Evolutionary conservation across 2,797 vertebrate genomes (phyloP).

Genomic region (Amblyopsis hoosieri): DNA sequence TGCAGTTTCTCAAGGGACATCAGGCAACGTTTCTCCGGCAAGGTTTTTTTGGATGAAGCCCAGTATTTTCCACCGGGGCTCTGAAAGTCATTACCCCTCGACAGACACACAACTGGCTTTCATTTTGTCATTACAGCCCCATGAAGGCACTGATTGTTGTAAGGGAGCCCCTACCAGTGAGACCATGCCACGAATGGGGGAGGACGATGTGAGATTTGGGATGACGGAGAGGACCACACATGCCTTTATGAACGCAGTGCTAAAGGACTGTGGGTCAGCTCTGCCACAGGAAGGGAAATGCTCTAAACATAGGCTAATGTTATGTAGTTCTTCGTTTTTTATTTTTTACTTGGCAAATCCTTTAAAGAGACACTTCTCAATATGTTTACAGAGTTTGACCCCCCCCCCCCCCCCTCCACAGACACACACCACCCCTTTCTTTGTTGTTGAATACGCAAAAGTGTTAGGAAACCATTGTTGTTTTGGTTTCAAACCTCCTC

Average conservation of each 20-base stretch:
- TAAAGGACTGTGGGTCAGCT: conserved; percentile 40
- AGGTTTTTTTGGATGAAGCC: conserved; percentile 44
- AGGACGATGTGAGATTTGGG: conserved; percentile 8
- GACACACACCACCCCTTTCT: too few species aligned
- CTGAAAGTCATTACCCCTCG: conserved; percentile 70
- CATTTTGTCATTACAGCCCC: conserved; percentile 66
- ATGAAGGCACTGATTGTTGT: conserved; percentile 66
- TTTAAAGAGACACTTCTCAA: too few species aligned
- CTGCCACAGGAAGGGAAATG: conserved; percentile 13
- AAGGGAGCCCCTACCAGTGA: conserved; percentile 51
- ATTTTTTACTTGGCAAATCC: too few species aligned
- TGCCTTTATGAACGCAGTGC: conserved; percentile 49
- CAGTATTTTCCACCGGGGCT: conserved; percentile 58
- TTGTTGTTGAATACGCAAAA: too few species aligned
- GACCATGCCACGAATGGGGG: conserved; percentile 51
- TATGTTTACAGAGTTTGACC: too few species aligned
- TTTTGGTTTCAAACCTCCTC: too few species aligned
- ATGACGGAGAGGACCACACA: conserved; percentile 58
- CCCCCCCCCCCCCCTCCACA: too few species aligned
- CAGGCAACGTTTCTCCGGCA: conserved; percentile 29
- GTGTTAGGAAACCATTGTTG: too few species aligned
- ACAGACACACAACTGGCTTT: conserved; percentile 68
- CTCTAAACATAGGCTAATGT: too few species aligned
- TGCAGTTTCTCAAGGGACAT: too few species aligned
- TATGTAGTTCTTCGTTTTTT: too few species aligned